A percentile compares a stretch with the other conserved stretches of the same genome.
Conservation (phyloP, 2,113 vertebrate genomes). For the Oncorhynchus gorbuscha region DNA sequence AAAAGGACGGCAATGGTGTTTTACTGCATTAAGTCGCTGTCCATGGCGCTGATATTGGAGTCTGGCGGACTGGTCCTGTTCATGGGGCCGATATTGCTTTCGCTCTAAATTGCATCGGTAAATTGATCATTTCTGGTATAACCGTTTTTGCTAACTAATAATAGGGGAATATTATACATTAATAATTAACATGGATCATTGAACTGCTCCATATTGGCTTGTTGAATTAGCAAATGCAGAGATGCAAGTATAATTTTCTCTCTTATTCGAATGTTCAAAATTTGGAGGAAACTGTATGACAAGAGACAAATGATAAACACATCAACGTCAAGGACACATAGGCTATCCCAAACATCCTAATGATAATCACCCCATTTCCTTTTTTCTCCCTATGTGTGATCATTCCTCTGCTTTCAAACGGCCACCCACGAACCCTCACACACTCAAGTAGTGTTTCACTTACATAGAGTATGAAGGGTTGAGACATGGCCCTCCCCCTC, state of each 20-base stretch:
- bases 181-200: neutral
- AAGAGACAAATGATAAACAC: neutral
- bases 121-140: neutral
- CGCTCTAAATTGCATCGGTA: neutral
- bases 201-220: neutral
- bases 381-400: neutral
- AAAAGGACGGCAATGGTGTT: too few relatives aligned
- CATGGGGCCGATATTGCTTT: constrained; percentile 52
- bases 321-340: neutral
- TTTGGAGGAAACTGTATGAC: neutral
- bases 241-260: neutral
- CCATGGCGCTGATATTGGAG: constrained; percentile 56
- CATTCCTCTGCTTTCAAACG: neutral
- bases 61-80: constrained; percentile 27
- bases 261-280: neutral
- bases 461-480: constrained; percentile 15
- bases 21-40: constrained; percentile 24
- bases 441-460: constrained; percentile 46
- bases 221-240: neutral
- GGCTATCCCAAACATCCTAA: neutral
- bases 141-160: neutral
- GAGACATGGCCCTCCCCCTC: constrained; percentile 33
- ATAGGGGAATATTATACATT: neutral
- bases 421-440: constrained; percentile 16
- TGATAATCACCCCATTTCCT: neutral